phyloP scores from a whole-genome alignment of 2,888 invertebrate species.

The Augochlorella aurata region DNA sequence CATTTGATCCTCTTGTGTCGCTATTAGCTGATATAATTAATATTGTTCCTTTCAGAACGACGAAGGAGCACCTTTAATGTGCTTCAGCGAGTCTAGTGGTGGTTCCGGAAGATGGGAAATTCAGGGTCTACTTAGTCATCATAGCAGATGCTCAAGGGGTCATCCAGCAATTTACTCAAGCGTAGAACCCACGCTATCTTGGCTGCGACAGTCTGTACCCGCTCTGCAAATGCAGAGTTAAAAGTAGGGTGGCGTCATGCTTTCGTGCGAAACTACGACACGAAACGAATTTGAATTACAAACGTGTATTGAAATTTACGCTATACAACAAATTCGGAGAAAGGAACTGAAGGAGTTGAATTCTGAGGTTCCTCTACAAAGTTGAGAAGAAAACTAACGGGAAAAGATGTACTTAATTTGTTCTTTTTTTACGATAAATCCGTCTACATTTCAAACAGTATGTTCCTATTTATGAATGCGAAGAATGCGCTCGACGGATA shows the following conservation, averaged over 20 bases:
- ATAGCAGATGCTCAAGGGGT: constrained; percentile 84
- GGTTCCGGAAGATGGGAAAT: constrained; percentile 84
- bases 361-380: constrained; percentile 35
- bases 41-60: constrained; percentile 83
- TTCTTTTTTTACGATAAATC: constrained; percentile 25
- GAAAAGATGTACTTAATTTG: constrained; percentile 43
- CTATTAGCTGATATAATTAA: neutral
- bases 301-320: constrained; percentile 8
- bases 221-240: constrained; percentile 75
- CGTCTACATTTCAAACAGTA: constrained; percentile 41
- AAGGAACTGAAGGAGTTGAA: constrained; percentile 15
- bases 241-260: constrained; percentile 43
- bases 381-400: constrained; percentile 1
- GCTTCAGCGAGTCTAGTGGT: constrained; percentile 83
- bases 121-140: constrained; percentile 85
- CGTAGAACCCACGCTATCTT: constrained; percentile 77
- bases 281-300: constrained; percentile 19
- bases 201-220: constrained; percentile 79
- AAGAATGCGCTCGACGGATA: constrained; percentile 45
- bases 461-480: constrained; percentile 62
- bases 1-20: neutral
- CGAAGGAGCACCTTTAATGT: constrained; percentile 87
- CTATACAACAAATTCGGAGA: constrained; percentile 12
- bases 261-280: constrained; percentile 3
- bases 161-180: constrained; percentile 84